Evolutionary conservation across 2,113 vertebrate species (phyloP).

Genomic region (Notothenia coriiceps): DNA sequence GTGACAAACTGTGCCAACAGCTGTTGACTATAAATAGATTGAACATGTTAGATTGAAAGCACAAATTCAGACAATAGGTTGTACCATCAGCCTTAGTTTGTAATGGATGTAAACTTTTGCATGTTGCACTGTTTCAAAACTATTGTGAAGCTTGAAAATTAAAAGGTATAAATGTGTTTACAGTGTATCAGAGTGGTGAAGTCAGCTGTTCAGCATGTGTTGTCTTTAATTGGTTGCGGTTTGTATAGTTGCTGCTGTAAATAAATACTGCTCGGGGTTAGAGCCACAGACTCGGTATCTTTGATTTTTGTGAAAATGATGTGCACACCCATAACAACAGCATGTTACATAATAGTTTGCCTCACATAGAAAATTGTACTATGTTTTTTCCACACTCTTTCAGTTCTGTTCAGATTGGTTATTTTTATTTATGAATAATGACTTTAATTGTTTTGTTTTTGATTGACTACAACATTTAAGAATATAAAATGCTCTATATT

Average conservation of each 20-base stretch:
- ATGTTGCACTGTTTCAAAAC: slow-evolving; percentile 17
- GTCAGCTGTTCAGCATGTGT: slow-evolving; percentile 15
- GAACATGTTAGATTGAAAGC: slow-evolving; percentile 2
- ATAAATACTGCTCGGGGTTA: slow-evolving; percentile 46
- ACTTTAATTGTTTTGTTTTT: too few relatives aligned
- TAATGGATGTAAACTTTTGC: not conserved
- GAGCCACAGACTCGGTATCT: not conserved
- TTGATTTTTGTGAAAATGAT: not conserved
- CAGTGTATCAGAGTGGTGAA: not conserved
- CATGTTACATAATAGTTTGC: not conserved
- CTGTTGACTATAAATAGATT: not conserved
- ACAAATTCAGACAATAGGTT: not conserved
- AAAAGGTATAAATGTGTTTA: not conserved
- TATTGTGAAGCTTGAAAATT: not conserved
- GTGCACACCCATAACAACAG: not conserved
- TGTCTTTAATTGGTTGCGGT: slow-evolving; percentile 9
- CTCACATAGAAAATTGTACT: not conserved
- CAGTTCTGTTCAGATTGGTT: not conserved
- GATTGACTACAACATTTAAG: too few relatives aligned
- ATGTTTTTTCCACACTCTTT: not conserved
- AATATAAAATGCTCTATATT: too few relatives aligned
- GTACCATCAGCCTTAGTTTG: not conserved
- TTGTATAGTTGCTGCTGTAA: slow-evolving; percentile 52
- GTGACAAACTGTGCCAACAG: not conserved
- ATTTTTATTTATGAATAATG: too few relatives aligned